These are phyloP conservation scores for Sussaba pulchella DNA, from an alignment of 2,888 invertebrate species.

Conservation along the genomic window DNA sequence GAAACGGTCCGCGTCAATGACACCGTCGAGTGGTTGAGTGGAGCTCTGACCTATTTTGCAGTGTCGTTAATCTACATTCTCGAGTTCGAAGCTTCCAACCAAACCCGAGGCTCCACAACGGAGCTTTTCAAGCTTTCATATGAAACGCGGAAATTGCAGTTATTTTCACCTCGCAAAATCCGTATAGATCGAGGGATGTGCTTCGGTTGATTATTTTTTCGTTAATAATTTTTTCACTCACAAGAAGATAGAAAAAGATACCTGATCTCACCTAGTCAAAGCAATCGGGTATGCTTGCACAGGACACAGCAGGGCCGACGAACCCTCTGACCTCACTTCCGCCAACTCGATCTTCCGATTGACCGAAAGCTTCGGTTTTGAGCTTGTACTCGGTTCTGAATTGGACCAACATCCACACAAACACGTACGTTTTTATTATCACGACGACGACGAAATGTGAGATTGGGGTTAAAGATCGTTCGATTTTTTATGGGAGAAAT, in stretches of 20 bases:
- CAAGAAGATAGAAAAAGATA: too few species aligned
- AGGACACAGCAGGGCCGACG: slow-evolving; percentile 86
- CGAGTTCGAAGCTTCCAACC: slow-evolving; percentile 37
- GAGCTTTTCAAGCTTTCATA: not conserved
- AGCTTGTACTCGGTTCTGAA: slow-evolving; percentile 80
- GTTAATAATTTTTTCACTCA: too few species aligned
- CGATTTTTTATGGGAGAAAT: slow-evolving; percentile 20
- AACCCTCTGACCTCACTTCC: slow-evolving; percentile 71
- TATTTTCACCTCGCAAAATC: too few species aligned
- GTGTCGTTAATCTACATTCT: slow-evolving; percentile 62
- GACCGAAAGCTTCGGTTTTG: slow-evolving; percentile 80
- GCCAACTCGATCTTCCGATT: slow-evolving; percentile 82
- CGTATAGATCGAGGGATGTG: too few species aligned
- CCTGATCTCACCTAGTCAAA: slow-evolving; percentile 84
- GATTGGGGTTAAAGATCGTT: slow-evolving; percentile 37
- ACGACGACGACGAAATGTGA: slow-evolving; percentile 32
- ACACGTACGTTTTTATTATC: not conserved
- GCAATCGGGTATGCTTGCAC: slow-evolving; percentile 87
- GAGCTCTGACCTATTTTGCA: slow-evolving; percentile 9
- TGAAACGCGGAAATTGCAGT: too few species aligned
- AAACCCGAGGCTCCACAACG: slow-evolving; percentile 19
- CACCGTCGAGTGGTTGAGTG: slow-evolving; percentile 14
- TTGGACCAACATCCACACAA: not conserved
- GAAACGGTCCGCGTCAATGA: slow-evolving; percentile 42
- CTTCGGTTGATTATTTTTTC: too few species aligned